Evolutionary conservation across 2,888 invertebrate species (phyloP).

Genomic region (Eristalis tenax): DNA sequence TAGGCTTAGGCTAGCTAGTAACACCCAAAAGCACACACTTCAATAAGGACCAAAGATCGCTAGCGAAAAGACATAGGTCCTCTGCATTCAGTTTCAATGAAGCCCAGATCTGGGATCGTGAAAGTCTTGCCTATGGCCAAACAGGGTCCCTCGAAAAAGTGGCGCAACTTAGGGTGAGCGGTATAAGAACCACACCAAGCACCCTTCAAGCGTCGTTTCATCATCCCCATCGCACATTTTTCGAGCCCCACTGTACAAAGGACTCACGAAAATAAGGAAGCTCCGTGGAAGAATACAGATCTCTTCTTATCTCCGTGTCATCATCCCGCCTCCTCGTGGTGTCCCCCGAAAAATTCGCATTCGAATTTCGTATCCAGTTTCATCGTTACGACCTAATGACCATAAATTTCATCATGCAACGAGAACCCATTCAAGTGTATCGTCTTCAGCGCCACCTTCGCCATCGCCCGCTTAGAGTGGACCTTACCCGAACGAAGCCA

Average conservation of each 20-base stretch:
- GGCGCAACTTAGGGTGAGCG: no score
- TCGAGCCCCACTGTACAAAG: constrained; percentile 36
- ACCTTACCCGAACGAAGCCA: constrained; percentile 4
- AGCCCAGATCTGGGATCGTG: no score
- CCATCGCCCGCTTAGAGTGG: background rate
- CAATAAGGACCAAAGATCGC: no score
- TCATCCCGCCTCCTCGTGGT: no score
- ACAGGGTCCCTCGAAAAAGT: no score
- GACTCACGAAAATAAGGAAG: constrained; percentile 36
- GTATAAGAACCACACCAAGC: no score
- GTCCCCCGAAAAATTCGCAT: constrained; percentile 51
- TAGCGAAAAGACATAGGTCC: no score
- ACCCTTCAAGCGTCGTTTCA: background rate
- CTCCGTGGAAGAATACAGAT: constrained; percentile 27
- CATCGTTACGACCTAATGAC: constrained; percentile 67
- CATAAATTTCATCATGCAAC: constrained; percentile 66
- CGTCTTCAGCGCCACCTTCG: background rate
- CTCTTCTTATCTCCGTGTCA: constrained; percentile 24
- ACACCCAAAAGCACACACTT: no score
- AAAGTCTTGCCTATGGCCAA: no score
- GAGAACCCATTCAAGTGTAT: constrained; percentile 43
- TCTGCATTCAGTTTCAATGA: no score
- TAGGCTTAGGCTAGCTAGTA: no score
- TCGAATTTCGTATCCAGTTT: constrained; percentile 53
- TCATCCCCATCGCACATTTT: background rate